These are phyloP conservation scores for Geotrupes spiniger DNA, from an alignment of 2,888 invertebrate genomes.

Conservation along the genomic window DNA sequence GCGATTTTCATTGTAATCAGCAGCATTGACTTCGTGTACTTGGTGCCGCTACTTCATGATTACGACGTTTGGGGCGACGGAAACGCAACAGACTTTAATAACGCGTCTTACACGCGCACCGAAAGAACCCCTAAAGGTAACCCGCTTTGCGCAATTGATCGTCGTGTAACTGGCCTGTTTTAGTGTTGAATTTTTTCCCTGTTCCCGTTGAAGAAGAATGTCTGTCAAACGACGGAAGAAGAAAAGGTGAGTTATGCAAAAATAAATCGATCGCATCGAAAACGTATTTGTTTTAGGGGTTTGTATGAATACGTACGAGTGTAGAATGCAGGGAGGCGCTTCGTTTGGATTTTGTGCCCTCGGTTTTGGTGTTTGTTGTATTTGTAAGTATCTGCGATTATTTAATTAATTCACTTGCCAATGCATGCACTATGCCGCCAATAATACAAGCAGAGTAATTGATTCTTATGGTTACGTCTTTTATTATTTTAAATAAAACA, in stretches of 20 bases:
- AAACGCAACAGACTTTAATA: slow-evolving; percentile 5
- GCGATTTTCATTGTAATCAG: neutral
- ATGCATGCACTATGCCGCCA: too few species aligned
- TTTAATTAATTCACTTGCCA: slow-evolving; percentile 8
- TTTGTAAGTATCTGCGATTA: slow-evolving; percentile 62
- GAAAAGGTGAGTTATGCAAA: slow-evolving; percentile 52
- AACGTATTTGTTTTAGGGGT: slow-evolving; percentile 61
- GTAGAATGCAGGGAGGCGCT: slow-evolving; percentile 67
- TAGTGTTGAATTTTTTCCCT: slow-evolving; percentile 81
- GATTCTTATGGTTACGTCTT: too few species aligned
- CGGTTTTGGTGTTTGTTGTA: slow-evolving; percentile 82
- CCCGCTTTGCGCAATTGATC: neutral
- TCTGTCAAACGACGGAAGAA: slow-evolving; percentile 65
- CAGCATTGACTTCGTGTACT: slow-evolving; percentile 11
- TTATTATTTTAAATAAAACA: too few species aligned
- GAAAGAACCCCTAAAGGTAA: slow-evolving; percentile 9
- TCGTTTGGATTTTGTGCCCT: slow-evolving; percentile 77
- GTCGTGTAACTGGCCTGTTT: neutral
- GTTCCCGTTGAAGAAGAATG: slow-evolving; percentile 82
- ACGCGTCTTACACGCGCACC: neutral
- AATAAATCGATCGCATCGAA: too few species aligned
- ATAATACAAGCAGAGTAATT: too few species aligned
- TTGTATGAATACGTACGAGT: slow-evolving; percentile 83
- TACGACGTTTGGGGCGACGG: slow-evolving; percentile 37
- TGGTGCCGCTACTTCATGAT: slow-evolving; percentile 20